Base-by-base conservation (phyloP, 1,140 invertebrate genomes). In the Heterodera schachtii region DNA sequence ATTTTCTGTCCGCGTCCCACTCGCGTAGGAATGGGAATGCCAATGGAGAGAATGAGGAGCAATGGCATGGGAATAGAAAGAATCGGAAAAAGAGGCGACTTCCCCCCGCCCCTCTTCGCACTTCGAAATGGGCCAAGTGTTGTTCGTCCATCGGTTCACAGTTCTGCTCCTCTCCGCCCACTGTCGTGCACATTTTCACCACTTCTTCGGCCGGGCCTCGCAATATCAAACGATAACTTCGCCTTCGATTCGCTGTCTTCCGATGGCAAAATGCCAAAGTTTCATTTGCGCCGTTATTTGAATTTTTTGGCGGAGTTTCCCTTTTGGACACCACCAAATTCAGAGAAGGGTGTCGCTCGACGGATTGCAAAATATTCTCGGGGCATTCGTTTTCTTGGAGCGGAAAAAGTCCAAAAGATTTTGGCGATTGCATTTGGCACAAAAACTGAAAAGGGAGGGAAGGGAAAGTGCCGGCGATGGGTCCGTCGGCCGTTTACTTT, bases 171-270 rank as follows among this genome's bases (percentile, higher is more conserved):
- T 71, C 21, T 41, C 31, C 69, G 2, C n/a, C 44, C 8, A 71
- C 69, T 31, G 21, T 43, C 9, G 69, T 11, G 69, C 69, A 71
- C 69, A 21, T 71, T 31, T 41, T 41, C 69, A 71, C 1, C 69
- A 71, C 69, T n/a, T 71, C 44, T 31, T 71, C 69, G 1, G 69
- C 31, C 31, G 69, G 31, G 69, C 69, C 69, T 46, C 69, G 57
- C 57, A 60, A 19, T 16, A 60, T 19, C 57, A 60, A 0, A 60
- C 57, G 57, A 60, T 60, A 19, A 16, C 11, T 19, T 4, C 11
- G 5, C 57, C 11, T 13, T 60, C 57, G 31, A 31, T 43, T 31
- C 67, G 8, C 6, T 2, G 19, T 21, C 69, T 31, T 31, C 31
- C 31, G 31, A 31, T 31, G 31, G 31, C 31, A 31, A 31, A 31